Evolutionary conservation across 2,113 vertebrate genomes (phyloP).

Genomic region (Gnathonemus echidnorhynchus): DNA sequence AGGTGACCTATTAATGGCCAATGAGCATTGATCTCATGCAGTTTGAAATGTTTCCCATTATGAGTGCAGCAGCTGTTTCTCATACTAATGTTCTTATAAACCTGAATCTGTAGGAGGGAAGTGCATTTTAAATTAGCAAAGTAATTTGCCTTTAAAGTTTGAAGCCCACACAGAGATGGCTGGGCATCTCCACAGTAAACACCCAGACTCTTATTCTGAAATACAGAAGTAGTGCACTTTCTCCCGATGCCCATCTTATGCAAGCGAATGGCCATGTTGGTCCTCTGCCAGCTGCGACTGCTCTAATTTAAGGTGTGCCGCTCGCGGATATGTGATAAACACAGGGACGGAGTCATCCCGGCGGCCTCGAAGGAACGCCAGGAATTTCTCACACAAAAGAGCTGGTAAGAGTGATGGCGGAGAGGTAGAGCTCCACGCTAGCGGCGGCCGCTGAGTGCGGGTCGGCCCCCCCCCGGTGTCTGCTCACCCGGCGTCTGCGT

Average conservation of each 20-base stretch:
- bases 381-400: neutral
- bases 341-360: neutral
- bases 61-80: neutral
- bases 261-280: neutral
- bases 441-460: neutral
- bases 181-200: neutral
- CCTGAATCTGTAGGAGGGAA: constrained; percentile 6
- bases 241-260: neutral
- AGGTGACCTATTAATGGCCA: neutral
- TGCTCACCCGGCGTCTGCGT: constrained; percentile 60
- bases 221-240: neutral
- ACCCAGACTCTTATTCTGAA: neutral
- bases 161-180: neutral
- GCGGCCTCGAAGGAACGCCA: neutral
- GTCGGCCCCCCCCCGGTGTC: neutral
- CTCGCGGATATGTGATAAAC: neutral
- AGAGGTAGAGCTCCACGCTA: neutral
- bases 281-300: neutral
- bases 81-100: constrained; percentile 20
- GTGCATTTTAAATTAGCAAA: constrained; percentile 18
- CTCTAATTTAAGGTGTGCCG: neutral
- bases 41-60: neutral
- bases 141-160: constrained; percentile 6
- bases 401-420: neutral
- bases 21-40: neutral